Evolutionary conservation across 2,113 vertebrate genomes (phyloP).

Genomic region (Gracilinanus agilis): DNA sequence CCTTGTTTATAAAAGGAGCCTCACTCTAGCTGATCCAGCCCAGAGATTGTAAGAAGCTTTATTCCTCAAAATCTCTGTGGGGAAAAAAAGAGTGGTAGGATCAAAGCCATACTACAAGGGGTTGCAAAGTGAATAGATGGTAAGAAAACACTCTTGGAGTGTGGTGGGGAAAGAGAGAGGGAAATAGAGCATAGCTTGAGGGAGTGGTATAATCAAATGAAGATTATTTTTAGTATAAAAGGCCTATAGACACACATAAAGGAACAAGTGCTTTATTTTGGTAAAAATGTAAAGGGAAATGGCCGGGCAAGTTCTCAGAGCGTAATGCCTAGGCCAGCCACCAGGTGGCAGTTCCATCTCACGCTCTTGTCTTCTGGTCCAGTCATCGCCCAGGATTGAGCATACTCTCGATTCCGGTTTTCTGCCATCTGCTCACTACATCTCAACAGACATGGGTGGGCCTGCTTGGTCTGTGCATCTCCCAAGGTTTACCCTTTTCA

Average conservation of each 20-base stretch:
- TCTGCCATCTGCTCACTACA: background rate
- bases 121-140: background rate
- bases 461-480: background rate
- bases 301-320: background rate
- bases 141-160: background rate
- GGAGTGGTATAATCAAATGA: background rate
- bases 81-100: background rate
- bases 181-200: background rate
- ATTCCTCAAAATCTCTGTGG: constrained; percentile 18
- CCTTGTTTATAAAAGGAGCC: constrained; percentile 65
- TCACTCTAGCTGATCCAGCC: constrained; percentile 61
- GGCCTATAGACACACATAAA: background rate
- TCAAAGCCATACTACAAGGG: background rate
- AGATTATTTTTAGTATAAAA: background rate
- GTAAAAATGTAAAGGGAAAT: background rate
- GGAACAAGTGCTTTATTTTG: background rate
- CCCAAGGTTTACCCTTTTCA: background rate
- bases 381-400: background rate
- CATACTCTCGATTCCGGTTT: background rate
- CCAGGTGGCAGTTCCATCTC: background rate
- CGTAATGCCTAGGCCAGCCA: background rate
- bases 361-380: background rate
- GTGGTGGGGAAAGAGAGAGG: background rate
- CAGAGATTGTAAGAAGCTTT: constrained; percentile 62
- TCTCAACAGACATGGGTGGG: background rate